Conservation (phyloP, 2,113 vertebrate genomes). For the Prietella phreatophila region DNA sequence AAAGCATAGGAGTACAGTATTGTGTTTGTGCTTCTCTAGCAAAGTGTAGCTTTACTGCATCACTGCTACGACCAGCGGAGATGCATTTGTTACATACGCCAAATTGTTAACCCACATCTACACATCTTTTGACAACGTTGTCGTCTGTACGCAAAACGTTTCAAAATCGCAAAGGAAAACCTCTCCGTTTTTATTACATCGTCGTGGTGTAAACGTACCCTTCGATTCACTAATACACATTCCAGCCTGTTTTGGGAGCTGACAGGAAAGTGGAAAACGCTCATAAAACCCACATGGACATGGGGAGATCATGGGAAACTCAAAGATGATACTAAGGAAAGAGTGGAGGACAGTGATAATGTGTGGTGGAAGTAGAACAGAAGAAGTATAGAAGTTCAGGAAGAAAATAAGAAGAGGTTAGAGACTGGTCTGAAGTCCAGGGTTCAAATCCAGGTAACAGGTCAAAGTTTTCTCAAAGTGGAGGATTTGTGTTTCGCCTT, state of each 20-base stretch:
- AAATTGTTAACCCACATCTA: too few relatives aligned
- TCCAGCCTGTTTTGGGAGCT: neutral
- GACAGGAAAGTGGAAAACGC: neutral
- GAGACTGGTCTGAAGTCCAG: neutral
- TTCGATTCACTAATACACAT: too few relatives aligned
- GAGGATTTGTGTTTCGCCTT: neutral
- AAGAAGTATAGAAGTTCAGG: neutral
- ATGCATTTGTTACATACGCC: too few relatives aligned
- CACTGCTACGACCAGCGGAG: too few relatives aligned
- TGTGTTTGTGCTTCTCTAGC: too few relatives aligned
- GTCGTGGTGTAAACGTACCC: too few relatives aligned
- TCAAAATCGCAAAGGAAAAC: too few relatives aligned
- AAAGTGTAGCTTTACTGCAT: too few relatives aligned
- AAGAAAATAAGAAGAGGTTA: neutral
- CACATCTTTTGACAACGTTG: too few relatives aligned
- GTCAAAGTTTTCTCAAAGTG: constrained; percentile 23
- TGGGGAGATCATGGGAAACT: neutral
- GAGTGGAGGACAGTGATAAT: neutral
- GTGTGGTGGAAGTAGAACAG: neutral
- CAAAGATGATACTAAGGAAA: neutral
- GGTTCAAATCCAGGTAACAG: constrained; percentile 37
- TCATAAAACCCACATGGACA: neutral
- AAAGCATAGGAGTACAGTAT: neutral
- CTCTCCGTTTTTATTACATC: too few relatives aligned
- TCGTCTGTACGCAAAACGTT: too few relatives aligned